phyloP scores from a whole-genome alignment of 2,888 invertebrate genomes.

The Acanthosepion pharaonis region DNA sequence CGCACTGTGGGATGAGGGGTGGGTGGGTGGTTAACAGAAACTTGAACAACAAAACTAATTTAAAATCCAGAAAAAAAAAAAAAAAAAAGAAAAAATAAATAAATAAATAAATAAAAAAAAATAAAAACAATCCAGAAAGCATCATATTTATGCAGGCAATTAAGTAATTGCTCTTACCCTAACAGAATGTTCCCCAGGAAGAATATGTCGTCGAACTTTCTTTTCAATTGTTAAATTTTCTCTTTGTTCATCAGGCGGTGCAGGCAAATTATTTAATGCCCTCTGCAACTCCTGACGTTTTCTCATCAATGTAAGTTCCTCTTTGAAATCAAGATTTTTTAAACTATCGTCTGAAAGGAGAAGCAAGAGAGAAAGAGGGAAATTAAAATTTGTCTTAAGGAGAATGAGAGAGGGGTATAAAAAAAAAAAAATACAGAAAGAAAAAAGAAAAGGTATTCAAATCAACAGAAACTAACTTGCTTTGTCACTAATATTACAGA shows the following conservation, averaged over 20 bases:
- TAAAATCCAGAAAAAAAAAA: no score
- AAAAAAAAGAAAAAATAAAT: no score
- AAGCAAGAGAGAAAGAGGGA: not conserved
- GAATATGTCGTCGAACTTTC: slow-evolving; percentile 33
- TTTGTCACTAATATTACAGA: not conserved
- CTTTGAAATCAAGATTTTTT: slow-evolving; percentile 46
- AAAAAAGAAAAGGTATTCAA: not conserved
- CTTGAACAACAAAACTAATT: no score
- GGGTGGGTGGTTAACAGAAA: no score
- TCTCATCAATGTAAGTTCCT: slow-evolving; percentile 44
- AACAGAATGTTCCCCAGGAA: slow-evolving; percentile 44
- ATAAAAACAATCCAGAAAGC: no score
- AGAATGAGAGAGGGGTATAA: not conserved
- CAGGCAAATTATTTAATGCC: slow-evolving; percentile 5
- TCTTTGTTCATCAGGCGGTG: slow-evolving; percentile 43
- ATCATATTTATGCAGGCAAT: not conserved
- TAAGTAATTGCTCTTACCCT: slow-evolving; percentile 35
- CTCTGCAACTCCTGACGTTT: slow-evolving; percentile 43
- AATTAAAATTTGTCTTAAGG: not conserved
- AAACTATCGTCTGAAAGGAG: slow-evolving; percentile 45
- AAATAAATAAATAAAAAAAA: no score
- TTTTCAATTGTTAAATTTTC: slow-evolving; percentile 46
- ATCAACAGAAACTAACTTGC: not conserved
- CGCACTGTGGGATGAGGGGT: no score
- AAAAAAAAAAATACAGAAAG: not conserved